Conservation (phyloP, 2,888 invertebrate genomes). For the Oegoconia quadripuncta region DNA sequence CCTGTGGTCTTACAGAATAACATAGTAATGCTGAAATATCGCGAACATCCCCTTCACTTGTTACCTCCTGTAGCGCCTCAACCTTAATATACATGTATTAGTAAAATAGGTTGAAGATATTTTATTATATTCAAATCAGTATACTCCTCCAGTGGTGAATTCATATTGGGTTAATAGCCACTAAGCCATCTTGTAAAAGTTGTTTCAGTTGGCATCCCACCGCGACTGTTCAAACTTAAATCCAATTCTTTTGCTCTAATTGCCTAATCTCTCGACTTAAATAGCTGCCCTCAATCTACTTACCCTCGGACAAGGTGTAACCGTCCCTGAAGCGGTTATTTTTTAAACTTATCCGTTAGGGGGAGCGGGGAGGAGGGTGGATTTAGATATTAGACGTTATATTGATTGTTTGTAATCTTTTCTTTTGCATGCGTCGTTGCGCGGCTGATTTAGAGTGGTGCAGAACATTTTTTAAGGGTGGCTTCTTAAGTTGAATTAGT, state of each 20-base stretch:
- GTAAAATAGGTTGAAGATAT: too few species aligned
- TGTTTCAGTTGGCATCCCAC: conserved; percentile 20
- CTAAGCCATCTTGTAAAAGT: too few species aligned
- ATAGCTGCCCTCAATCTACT: conserved; percentile 30
- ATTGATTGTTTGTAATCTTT: conserved; percentile 63
- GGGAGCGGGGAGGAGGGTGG: conserved; percentile 42
- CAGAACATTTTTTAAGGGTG: not conserved
- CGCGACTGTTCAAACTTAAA: conserved; percentile 31
- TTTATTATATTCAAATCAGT: too few species aligned
- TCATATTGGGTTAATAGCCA: too few species aligned
- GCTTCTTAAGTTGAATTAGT: not conserved
- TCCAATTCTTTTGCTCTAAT: conserved; percentile 62
- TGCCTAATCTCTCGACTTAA: conserved; percentile 63
- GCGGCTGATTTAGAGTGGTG: conserved; percentile 29
- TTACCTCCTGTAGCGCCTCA: too few species aligned
- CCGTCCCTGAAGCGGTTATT: conserved; percentile 69
- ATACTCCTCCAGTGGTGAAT: too few species aligned
- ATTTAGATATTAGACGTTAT: conserved; percentile 56
- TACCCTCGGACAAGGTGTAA: conserved; percentile 47
- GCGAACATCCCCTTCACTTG: too few species aligned
- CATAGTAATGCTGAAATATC: too few species aligned
- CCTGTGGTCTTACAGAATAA: too few species aligned
- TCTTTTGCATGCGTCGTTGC: conserved; percentile 47
- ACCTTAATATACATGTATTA: too few species aligned
- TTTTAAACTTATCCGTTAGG: conserved; percentile 57